Base-by-base conservation (phyloP, 2,113 vertebrate species). In the Jacana jacana region DNA sequence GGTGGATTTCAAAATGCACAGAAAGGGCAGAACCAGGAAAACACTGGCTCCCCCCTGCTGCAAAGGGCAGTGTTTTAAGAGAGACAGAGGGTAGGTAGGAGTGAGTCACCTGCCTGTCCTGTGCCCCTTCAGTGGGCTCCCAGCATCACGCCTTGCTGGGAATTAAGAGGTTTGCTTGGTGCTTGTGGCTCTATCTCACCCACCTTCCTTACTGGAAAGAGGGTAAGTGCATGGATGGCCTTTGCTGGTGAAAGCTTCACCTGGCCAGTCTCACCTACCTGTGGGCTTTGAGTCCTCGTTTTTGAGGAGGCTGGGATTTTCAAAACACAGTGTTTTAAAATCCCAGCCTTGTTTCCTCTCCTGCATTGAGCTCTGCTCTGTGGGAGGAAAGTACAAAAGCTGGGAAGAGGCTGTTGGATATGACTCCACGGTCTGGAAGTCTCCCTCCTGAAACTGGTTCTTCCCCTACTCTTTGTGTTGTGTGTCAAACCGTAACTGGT, bases 121-220 rank as follows among this genome's bases (percentile, higher is more conserved):
- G 15, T 54, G n/a, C 27, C 52, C 68, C 49, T 73, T 73, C 0
- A 0, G 3, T 8, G 33, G 3, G 1, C 37, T 70, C 13, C 48
- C 64, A 52, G 77, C 33, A 13, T 55, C 19, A 4, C 0, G 0
- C 35, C 33, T 73, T 3, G 11, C 63, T 52, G 57, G 65, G 48
- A 71, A 28, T 87, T 6, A 3, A 0, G 1, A 63, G 31, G 9
- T 55, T 66, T 31, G 33, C 77, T 37, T 48, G 69, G 37, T 2
- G 7, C 20, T 69, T 22, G 46, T 4, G 4, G 33, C 49, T 87
- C 48, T 52, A 0, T 6, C 11, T 77, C 49, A 17, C 1, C 0
- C 0, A 22, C 20, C 4, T 1, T 70, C 40, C 24, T 27, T 54
- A 22, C 33, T 57, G 60, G n/a, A 49, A 54, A 51, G 24, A 17